Conservation (phyloP, 2,797 vertebrate species). For the Valencia hispanica region DNA sequence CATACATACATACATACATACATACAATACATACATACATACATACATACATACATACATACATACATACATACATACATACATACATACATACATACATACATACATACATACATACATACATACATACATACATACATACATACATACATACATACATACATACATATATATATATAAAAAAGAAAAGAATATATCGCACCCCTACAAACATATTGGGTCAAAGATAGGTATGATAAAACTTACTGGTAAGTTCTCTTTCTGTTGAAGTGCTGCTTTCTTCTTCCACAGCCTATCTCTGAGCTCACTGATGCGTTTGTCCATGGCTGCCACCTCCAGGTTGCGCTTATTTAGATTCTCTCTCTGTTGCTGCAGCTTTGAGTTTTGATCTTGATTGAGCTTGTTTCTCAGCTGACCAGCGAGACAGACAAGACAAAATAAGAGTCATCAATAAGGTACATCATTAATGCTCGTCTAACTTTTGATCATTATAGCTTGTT, state of each 20-base stretch:
- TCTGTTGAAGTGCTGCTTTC: slow-evolving; percentile 95
- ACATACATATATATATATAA: too few species aligned
- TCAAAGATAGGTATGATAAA: not conserved
- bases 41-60: too few species aligned
- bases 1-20: too few species aligned
- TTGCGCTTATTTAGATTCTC: slow-evolving; percentile 95
- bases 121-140: too few species aligned
- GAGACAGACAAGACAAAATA: slow-evolving; percentile 13
- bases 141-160: too few species aligned
- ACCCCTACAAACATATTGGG: slow-evolving; percentile 7
- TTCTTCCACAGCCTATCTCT: slow-evolving; percentile 97
- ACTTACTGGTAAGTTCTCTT: slow-evolving; percentile 94
- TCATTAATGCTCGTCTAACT: not conserved
- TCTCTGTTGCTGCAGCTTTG: slow-evolving; percentile 94
- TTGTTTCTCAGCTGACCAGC: slow-evolving; percentile 90
- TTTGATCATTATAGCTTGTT: not conserved
- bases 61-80: too few species aligned
- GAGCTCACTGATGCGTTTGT: slow-evolving; percentile 94
- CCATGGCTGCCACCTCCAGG: slow-evolving; percentile 94
- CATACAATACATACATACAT: too few species aligned
- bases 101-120: too few species aligned
- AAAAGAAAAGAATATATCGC: too few species aligned
- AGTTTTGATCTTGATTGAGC: slow-evolving; percentile 96
- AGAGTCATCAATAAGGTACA: not conserved
- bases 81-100: too few species aligned